phyloP scores from a whole-genome alignment of 2,113 vertebrate species.

The Apodemus sylvaticus region DNA sequence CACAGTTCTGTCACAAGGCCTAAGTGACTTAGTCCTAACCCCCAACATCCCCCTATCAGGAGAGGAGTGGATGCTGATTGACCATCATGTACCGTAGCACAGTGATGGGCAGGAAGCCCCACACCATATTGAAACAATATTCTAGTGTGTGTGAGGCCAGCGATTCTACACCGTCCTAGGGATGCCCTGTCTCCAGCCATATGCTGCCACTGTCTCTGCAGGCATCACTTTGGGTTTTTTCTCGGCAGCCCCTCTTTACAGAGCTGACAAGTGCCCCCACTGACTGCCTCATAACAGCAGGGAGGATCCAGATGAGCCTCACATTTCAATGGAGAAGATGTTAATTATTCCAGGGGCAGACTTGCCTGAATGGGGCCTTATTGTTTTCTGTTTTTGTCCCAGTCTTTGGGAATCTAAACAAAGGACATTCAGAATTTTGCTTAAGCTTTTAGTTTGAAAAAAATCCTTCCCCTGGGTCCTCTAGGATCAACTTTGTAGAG shows the following conservation, averaged over 20 bases:
- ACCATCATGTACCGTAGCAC: not conserved
- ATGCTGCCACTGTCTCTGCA: not conserved
- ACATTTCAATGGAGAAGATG: constrained; percentile 61
- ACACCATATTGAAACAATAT: not conserved
- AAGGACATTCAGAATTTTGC: constrained; percentile 33
- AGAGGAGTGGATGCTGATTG: not conserved
- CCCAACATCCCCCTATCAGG: not conserved
- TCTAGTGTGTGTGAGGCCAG: not conserved
- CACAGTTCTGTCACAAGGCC: not conserved
- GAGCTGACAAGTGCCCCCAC: constrained; percentile 21
- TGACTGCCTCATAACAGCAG: rapidly evolving
- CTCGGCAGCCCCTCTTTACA: constrained; percentile 33
- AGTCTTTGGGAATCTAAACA: constrained; percentile 69
- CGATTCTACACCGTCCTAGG: constrained; percentile 8
- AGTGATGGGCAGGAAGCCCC: not conserved
- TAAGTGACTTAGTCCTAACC: rapidly evolving
- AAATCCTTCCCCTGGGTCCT: constrained; percentile 45
- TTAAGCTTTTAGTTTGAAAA: constrained; percentile 72
- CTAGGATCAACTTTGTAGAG: not conserved
- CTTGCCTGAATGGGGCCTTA: constrained; percentile 54
- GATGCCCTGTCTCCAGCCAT: constrained; percentile 43
- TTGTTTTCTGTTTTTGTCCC: constrained; percentile 26
- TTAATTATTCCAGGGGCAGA: constrained; percentile 51
- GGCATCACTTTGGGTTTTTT: constrained; percentile 8
- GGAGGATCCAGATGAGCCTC: constrained; percentile 29